Percentiles rank a stretch among this genome's conserved stretches.
Evolutionary conservation across 1,140 invertebrate genomes (phyloP).

Genomic region (Atta texana): DNA sequence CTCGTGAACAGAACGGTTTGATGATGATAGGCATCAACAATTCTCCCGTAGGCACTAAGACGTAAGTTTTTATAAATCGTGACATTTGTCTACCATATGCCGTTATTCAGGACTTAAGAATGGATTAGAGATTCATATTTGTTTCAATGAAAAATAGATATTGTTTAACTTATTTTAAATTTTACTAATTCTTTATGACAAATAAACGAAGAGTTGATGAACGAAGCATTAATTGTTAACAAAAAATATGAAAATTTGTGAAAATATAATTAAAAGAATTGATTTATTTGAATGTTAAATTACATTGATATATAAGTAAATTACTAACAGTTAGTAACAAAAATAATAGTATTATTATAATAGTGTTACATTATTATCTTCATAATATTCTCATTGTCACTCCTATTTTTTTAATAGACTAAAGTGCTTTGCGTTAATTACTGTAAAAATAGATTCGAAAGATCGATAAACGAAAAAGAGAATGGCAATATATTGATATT

Average conservation of each 20-base stretch:
- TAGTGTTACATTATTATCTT: background rate
- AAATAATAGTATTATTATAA: background rate
- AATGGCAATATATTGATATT: slow-evolving; percentile 51
- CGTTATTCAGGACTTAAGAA: slow-evolving; percentile 17
- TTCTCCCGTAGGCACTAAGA: slow-evolving; percentile 56
- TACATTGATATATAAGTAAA: background rate
- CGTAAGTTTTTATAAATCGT: slow-evolving; percentile 64
- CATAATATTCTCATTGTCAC: too few relatives aligned
- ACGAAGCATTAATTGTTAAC: background rate
- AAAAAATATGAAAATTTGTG: background rate
- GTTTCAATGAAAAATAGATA: background rate
- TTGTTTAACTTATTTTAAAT: background rate
- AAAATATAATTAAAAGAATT: background rate
- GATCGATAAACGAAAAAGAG: slow-evolving; percentile 7
- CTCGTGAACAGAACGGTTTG: slow-evolving; percentile 15
- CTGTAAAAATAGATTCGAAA: slow-evolving; percentile 3
- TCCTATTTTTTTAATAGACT: background rate
- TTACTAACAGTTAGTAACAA: background rate
- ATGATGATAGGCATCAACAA: slow-evolving; percentile 36
- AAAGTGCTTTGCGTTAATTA: slow-evolving; percentile 15
- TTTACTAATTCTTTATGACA: background rate
- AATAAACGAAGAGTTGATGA: background rate
- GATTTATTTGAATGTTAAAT: background rate
- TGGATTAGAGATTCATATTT: background rate
- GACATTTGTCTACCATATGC: slow-evolving; percentile 72